Percentiles rank a stretch among this genome's conserved stretches.
Conservation (phyloP, 1,140 invertebrate species). For the Formica selysi region DNA sequence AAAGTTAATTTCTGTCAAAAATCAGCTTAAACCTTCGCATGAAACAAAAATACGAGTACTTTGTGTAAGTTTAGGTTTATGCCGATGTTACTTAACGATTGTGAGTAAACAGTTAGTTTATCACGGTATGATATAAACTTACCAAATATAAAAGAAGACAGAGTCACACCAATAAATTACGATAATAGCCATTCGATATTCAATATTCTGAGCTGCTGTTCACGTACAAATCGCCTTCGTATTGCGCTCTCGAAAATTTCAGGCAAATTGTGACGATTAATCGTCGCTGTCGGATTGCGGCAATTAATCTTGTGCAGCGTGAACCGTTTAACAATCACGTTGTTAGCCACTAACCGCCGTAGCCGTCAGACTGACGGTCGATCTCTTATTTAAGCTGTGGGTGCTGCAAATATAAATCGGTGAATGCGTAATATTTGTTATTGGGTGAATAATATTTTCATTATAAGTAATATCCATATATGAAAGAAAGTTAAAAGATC, state of each 20-base stretch:
- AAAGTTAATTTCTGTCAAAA: not conserved
- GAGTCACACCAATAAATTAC: slow-evolving; percentile 13
- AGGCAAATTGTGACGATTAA: slow-evolving; percentile 59
- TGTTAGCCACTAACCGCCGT: slow-evolving; percentile 28
- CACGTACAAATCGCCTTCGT: slow-evolving; percentile 4
- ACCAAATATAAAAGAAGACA: slow-evolving; percentile 1
- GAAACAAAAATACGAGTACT: not conserved
- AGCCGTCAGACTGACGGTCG: slow-evolving; percentile 28
- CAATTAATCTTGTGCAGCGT: slow-evolving; percentile 56
- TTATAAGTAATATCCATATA: not conserved
- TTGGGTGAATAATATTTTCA: not conserved
- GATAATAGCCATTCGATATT: slow-evolving; percentile 22
- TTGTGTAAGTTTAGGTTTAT: slow-evolving; percentile 8
- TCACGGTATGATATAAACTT: not conserved
- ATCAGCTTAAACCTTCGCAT: not conserved
- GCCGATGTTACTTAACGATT: not conserved
- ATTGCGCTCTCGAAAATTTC: slow-evolving; percentile 46
- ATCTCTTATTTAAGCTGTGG: slow-evolving; percentile 52
- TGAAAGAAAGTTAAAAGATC: not conserved
- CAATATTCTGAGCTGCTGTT: slow-evolving; percentile 33
- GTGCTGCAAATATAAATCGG: not conserved
- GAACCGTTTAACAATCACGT: slow-evolving; percentile 53
- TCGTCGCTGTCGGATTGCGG: slow-evolving; percentile 39
- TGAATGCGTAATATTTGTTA: slow-evolving; percentile 29
- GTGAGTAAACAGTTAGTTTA: not conserved